These are phyloP conservation scores for Phalloptychus januarius DNA, from an alignment of 2,797 vertebrate genomes.

Conservation along the genomic window DNA sequence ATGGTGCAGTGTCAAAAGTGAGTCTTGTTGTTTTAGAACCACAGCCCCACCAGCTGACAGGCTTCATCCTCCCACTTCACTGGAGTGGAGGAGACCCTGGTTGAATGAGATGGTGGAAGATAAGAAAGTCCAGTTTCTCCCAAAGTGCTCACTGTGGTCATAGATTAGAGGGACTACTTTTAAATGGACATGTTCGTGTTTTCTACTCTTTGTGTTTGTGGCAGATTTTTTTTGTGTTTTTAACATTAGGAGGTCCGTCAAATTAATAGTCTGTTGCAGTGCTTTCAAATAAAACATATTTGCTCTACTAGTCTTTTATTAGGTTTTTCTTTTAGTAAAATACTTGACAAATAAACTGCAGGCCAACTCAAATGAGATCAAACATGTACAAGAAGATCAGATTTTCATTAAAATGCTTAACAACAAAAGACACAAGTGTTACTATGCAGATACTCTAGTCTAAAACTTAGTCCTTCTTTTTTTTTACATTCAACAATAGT, in stretches of 20 bases:
- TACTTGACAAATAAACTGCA: not conserved
- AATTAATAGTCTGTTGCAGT: not conserved
- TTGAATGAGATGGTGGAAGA: conserved; percentile 23
- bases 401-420: not conserved
- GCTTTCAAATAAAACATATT: not conserved
- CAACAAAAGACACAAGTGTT: not conserved
- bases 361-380: not conserved
- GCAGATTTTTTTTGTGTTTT: too few species aligned
- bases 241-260: not conserved
- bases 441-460: not conserved
- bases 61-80: conserved; percentile 28
- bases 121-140: conserved; percentile 24
- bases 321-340: too few species aligned
- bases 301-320: not conserved
- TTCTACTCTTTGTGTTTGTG: not conserved
- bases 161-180: not conserved
- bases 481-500: not conserved
- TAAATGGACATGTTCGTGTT: not conserved
- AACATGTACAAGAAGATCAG: not conserved
- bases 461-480: not conserved
- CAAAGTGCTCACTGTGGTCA: not conserved
- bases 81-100: conserved; percentile 26
- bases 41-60: conserved; percentile 56
- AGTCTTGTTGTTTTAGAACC: conserved; percentile 79
- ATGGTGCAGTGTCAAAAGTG: conserved; percentile 74